Base-by-base conservation (phyloP, 1,140 invertebrate genomes). In the Ditylenchus dipsaci region DNA sequence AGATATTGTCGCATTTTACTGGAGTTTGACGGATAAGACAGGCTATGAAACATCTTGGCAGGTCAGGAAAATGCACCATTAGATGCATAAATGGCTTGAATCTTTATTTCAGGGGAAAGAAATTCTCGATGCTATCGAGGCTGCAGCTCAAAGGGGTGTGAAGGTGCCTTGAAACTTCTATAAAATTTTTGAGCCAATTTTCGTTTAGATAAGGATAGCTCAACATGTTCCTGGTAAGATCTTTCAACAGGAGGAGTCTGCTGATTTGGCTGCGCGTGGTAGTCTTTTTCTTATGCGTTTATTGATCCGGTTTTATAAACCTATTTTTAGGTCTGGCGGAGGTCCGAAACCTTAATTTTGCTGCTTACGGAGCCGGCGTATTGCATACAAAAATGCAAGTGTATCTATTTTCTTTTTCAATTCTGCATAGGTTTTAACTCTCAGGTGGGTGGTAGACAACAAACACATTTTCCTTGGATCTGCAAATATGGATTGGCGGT, bases 361-460 rank as follows among this genome's bases (percentile, higher is more conserved):
- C 88, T 74, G 85, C 96, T 27, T 75, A 96, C 21, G 91, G 91
- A 0, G 86, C 85, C 45, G 95, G 95, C n/a, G 90, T 97, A 11
- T 86, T 97, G 11, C 95, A 98, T 82, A 96, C 94, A 0, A 98
- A 98, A 86, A 87, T 97, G 33, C 33, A 38, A 38, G 33, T 38
- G 3, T 38, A 38, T 11, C 33, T 5, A 11, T 38, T 38, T 38
- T 38, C 3, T 38, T 3, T 11, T 38, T 3, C 33, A 38, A 5
- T 38, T 38, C 33, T 5, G 33, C 33, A 38, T 11, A 11, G 3
- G 3, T 3, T 38, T 38, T 38, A 38, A 38, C 11, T 38, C 11
- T 38, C 3, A 38, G 33, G 78, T 88, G 87, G 86, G 87, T 97
- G 8, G 88, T 93, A 23, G 95, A 98, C 83, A 76, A 83, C 45